Evolutionary conservation across 2,888 invertebrate genomes (phyloP), one percentile per base, ranked within the genome.

Genomic region (Athrips mouffetella): DNA sequence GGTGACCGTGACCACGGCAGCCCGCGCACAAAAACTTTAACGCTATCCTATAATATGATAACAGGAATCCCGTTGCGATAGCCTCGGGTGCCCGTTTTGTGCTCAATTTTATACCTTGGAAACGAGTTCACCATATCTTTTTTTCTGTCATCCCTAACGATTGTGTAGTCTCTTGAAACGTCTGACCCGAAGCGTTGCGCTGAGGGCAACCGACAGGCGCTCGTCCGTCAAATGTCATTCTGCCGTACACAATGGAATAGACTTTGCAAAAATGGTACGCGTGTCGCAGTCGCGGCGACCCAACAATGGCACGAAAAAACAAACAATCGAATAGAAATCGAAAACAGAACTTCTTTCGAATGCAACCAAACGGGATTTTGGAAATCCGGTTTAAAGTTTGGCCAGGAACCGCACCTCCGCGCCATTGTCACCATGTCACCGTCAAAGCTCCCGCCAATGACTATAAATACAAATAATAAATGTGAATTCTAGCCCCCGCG

Each of bases 241-340:
- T 64, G 61, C 51, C 68, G 63, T 65, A 81, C 76, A 82, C 84
- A 85, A 87, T 84, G 74, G 81, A 70, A 78, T 81, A 83, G 84
- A 80, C 74, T 80, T 73, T 70, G 87, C 86, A 79, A 84, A 86
- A 85, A 85, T 84, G 81, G 80, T 76, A 74, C 85, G 84, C 83
- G 81, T 82, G 83, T 83, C 82, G 71, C 71, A 68, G 72, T 70
- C 71, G 62, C 76, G 75, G 70, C 76, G 63, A 67, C 65, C 65
- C 75, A 76, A 86, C 86, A 87, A 86, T 85, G 81, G 77, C 62
- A 58, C 62, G 67, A 84, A 85, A 81, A 86, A 86, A 85, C 82
- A 84, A 88, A 86, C 86, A 85, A 80, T 83, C 76, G 71, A 80
- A 85, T 85, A 85, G 85, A 87, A 87, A 87, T 83, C 83, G 85